These are phyloP conservation scores for Pherbina coryleti DNA, from an alignment of 2,888 invertebrate species.

Conservation along the genomic window DNA sequence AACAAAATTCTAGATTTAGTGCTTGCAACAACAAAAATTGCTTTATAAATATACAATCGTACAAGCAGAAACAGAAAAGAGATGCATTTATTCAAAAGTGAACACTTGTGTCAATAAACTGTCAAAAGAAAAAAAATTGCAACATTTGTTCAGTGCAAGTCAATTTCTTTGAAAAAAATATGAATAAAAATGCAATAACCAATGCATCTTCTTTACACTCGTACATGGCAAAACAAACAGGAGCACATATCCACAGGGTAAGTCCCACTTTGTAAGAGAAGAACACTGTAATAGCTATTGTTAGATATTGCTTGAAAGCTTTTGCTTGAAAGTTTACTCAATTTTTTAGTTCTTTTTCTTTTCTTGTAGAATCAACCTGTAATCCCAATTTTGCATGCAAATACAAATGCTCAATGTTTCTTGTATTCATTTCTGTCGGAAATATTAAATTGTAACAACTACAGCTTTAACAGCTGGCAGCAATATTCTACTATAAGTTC, in stretches of 20 bases:
- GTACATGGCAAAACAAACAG: not conserved
- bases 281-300: no score
- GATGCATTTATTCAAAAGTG: not conserved
- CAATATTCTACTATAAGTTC: no score
- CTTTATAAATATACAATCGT: not conserved
- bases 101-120: conserved; percentile 7
- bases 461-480: no score
- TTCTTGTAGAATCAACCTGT: no score
- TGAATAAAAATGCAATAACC: not conserved
- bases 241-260: not conserved
- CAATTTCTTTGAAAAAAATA: not conserved
- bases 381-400: no score
- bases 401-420: no score
- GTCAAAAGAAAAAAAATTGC: conserved; percentile 8
- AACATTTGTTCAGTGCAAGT: not conserved
- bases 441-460: no score
- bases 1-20: not conserved
- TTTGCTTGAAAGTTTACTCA: no score
- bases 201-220: not conserved
- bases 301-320: no score
- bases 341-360: no score
- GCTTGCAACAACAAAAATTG: not conserved
- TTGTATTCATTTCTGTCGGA: no score
- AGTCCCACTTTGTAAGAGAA: no score
- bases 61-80: not conserved